Evolutionary conservation across 2,797 vertebrate genomes (phyloP), one percentile per base, ranked within the genome.

Genomic region (Arctocebus calabarensis): DNA sequence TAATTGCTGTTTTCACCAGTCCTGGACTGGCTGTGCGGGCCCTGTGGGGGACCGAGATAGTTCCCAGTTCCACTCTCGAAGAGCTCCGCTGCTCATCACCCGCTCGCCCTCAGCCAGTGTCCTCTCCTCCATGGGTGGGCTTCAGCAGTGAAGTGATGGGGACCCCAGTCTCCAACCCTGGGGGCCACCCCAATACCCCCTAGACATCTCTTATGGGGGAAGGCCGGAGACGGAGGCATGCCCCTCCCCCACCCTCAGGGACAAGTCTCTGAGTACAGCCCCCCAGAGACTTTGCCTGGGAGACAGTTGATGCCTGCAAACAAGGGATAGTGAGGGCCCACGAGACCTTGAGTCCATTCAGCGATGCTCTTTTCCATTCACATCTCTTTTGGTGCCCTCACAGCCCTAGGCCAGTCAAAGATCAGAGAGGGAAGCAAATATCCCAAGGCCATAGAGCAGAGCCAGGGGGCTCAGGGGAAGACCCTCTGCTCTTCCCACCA

Each of bases 1-100:
- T 94, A 94, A 96, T 12, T 91, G 95, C 94, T 95, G 84, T 79
- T 92, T 93, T 91, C 55, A 5, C 27, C 48, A 91, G 34, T 14
- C 61, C 89, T 0, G 20, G n/a, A 14, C 48, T 16, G 66, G 82
- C 88, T 78, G 68, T 40, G 83, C 25, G 61, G 82, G 77, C 85
- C 32, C 62, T 19, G 27, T 52, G 32, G 91, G 88, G 45, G 27
- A 22, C 55, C 19, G 1, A 52, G 48, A 52, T 52, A 52, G 14
- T 16, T 52, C 48, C 48, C 48, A 52, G 16, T 14, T 52, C 48
- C 14, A 17, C 48, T 52, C 48, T 52, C 14, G 14, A 52, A 52
- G 14, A 52, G 48, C 48, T 16, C 48, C 4, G 4, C 48, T 52
- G 48, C 48, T 52, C 48, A 52, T 29, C 34, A 78, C 62, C 5